phyloP scores from a whole-genome alignment of 1,140 invertebrate genomes.

The Lineus longissimus region DNA sequence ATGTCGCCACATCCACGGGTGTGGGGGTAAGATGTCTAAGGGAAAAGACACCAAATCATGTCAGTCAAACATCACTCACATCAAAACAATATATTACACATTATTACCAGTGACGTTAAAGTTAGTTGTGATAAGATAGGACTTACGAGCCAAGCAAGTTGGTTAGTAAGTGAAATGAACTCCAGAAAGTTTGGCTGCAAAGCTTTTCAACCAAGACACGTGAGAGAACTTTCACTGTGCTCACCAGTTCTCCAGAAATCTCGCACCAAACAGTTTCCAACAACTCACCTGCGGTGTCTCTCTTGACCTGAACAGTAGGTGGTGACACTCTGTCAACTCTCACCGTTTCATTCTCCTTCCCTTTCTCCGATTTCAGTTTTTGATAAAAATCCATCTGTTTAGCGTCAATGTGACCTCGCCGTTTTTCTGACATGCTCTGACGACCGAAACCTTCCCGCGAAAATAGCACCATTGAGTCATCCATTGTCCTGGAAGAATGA shows the following conservation, averaged over 20 bases:
- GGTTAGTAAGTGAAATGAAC: too few species aligned
- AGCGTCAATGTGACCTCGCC: slow-evolving; percentile 87
- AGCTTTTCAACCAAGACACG: too few species aligned
- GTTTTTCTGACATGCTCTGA: slow-evolving; percentile 95
- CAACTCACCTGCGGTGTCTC: neutral
- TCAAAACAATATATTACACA: too few species aligned
- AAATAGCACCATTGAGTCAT: slow-evolving; percentile 67
- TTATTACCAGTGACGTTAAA: too few species aligned
- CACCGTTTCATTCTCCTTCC: neutral
- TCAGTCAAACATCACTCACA: too few species aligned
- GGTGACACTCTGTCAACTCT: neutral
- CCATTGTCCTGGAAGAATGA: slow-evolving; percentile 61
- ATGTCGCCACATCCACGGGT: neutral
- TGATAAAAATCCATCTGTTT: slow-evolving; percentile 92
- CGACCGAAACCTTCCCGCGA: slow-evolving; percentile 86
- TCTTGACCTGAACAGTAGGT: neutral
- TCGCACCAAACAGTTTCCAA: too few species aligned
- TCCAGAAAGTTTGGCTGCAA: too few species aligned
- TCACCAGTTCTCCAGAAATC: too few species aligned
- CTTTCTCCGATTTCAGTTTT: slow-evolving; percentile 69
- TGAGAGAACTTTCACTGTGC: too few species aligned
- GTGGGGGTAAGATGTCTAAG: neutral
- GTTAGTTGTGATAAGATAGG: too few species aligned
- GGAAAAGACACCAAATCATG: too few species aligned
- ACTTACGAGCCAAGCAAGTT: too few species aligned